Conservation (phyloP, 1,140 invertebrate genomes). For the Potamilus streckersoni region DNA sequence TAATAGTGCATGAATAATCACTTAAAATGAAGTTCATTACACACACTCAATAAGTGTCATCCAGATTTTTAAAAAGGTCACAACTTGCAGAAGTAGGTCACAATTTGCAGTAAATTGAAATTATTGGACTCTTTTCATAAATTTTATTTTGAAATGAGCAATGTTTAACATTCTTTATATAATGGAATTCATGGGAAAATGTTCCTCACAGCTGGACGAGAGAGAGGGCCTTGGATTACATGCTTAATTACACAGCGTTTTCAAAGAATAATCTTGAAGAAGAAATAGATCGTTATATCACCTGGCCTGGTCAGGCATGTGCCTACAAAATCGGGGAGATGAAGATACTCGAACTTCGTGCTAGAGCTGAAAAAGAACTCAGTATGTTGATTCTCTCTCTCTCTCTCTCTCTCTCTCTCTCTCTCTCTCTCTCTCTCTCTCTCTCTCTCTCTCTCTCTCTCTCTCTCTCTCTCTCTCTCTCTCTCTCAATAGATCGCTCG, state of each 20-base stretch:
- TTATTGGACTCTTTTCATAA: neutral
- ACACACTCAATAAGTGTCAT: too few relatives aligned
- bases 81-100: neutral
- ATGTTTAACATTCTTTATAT: neutral
- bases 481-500: too few relatives aligned
- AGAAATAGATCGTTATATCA: conserved; percentile 69
- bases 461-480: too few relatives aligned
- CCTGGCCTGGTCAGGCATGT: conserved; percentile 70
- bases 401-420: too few relatives aligned
- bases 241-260: conserved; percentile 62
- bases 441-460: too few relatives aligned
- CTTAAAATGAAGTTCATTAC: too few relatives aligned
- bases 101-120: neutral
- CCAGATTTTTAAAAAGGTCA: neutral
- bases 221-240: conserved; percentile 65
- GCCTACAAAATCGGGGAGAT: conserved; percentile 71
- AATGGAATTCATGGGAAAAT: neutral
- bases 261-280: conserved; percentile 42
- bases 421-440: too few relatives aligned
- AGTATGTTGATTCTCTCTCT: conserved; percentile 41
- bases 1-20: too few relatives aligned
- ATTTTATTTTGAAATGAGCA: neutral
- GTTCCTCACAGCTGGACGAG: conserved; percentile 63
- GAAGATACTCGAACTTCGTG: conserved; percentile 67
- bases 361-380: conserved; percentile 58